A percentile compares a stretch with the other conserved stretches of the same genome.
Evolutionary conservation across 2,888 invertebrate genomes (phyloP).

Genomic region (Drosophila neoperkinsi): DNA sequence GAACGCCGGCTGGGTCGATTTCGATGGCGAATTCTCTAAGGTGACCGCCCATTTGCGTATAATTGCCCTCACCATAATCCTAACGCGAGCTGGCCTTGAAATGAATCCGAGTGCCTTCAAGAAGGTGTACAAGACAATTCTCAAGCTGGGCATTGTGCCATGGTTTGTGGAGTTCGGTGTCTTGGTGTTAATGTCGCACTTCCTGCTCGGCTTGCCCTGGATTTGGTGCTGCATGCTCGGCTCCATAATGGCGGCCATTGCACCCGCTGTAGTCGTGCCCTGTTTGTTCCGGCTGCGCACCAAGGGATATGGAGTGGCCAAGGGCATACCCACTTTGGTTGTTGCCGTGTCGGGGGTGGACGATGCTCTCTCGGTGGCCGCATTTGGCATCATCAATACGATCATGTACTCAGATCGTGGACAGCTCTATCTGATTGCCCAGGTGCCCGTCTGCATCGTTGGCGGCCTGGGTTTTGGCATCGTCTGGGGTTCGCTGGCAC

Average conservation of each 20-base stretch:
- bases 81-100: conserved; percentile 96
- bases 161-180: conserved; percentile 92
- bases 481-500: conserved; percentile 91
- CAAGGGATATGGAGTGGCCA: conserved; percentile 95
- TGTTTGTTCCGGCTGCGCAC: conserved; percentile 93
- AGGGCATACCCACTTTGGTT: conserved; percentile 97
- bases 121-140: conserved; percentile 92
- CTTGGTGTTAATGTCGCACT: conserved; percentile 89
- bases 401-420: conserved; percentile 93
- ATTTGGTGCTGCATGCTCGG: conserved; percentile 91
- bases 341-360: conserved; percentile 98
- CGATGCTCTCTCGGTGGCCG: conserved; percentile 97
- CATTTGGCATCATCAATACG: conserved; percentile 95
- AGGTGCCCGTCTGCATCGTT: conserved; percentile 92
- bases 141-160: conserved; percentile 94
- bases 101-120: conserved; percentile 94
- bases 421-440: conserved; percentile 88
- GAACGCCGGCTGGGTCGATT: conserved; percentile 90
- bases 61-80: conserved; percentile 95
- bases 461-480: conserved; percentile 94
- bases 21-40: conserved; percentile 88
- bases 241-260: conserved; percentile 95
- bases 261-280: conserved; percentile 98
- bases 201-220: conserved; percentile 93
- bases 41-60: conserved; percentile 92